Evolutionary conservation across 2,888 invertebrate species (phyloP).

Genomic region (Odontothrips loti): DNA sequence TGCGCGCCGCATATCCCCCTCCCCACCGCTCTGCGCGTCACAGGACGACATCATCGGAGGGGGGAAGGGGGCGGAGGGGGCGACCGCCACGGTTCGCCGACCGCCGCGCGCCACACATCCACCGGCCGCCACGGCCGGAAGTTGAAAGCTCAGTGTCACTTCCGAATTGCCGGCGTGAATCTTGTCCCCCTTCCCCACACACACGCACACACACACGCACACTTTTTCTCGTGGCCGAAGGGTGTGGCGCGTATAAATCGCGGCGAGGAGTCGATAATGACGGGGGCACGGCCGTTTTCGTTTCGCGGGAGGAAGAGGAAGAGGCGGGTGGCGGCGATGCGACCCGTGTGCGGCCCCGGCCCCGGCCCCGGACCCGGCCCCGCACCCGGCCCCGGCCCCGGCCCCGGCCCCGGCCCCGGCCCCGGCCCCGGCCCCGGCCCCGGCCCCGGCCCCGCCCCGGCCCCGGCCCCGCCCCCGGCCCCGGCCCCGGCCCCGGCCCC

Average conservation of each 20-base stretch:
- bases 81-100: not conserved
- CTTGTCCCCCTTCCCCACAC: not conserved
- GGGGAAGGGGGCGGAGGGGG: not conserved
- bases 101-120: not conserved
- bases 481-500: too few relatives aligned
- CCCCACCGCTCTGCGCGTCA: not conserved
- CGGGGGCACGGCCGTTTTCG: not conserved
- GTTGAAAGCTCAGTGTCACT: constrained; percentile 24
- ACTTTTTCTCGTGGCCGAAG: too few relatives aligned
- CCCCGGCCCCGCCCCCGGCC: too few relatives aligned
- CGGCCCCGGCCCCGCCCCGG: too few relatives aligned
- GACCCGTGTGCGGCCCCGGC: too few relatives aligned
- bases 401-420: too few relatives aligned
- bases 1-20: not conserved
- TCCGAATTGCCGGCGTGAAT: constrained; percentile 22
- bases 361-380: too few relatives aligned
- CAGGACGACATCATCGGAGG: not conserved
- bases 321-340: too few relatives aligned
- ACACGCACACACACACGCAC: too few relatives aligned
- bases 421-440: too few relatives aligned
- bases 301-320: too few relatives aligned
- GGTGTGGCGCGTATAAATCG: not conserved
- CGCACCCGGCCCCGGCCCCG: too few relatives aligned
- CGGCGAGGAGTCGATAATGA: not conserved
- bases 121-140: constrained; percentile 10